Percentiles rank a stretch among this genome's conserved stretches.
phyloP scores from a whole-genome alignment of 2,797 vertebrate genomes.

The Myotis vivesi region DNA sequence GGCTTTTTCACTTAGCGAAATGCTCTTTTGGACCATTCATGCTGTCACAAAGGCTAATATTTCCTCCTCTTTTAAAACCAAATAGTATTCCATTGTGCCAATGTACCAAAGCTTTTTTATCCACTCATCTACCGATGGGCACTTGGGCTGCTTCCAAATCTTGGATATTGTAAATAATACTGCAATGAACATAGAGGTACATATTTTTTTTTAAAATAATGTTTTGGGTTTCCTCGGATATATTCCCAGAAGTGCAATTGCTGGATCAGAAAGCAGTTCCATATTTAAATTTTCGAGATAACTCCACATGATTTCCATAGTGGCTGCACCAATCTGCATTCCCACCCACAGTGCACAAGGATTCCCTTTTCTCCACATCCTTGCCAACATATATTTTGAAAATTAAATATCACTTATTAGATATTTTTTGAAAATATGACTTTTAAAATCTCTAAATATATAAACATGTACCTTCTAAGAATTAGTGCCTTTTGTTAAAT shows the following conservation, averaged over 20 bases:
- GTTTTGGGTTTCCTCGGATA: background rate
- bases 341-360: too few species aligned
- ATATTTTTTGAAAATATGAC: background rate
- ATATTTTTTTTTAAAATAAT: background rate
- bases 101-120: background rate
- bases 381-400: background rate
- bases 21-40: too few species aligned
- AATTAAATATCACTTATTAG: background rate
- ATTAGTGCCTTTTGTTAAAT: conserved; percentile 18
- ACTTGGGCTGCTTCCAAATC: background rate
- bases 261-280: background rate
- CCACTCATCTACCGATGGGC: background rate
- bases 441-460: background rate
- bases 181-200: background rate
- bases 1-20: background rate
- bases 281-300: background rate
- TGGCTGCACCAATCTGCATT: background rate
- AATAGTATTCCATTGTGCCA: background rate
- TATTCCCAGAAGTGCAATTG: background rate
- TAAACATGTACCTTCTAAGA: background rate
- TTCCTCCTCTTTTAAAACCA: background rate
- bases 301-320: background rate
- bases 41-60: background rate
- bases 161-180: background rate
- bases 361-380: background rate